Conservation (phyloP, 2,113 vertebrate species). For the Calyptomena viridis region DNA sequence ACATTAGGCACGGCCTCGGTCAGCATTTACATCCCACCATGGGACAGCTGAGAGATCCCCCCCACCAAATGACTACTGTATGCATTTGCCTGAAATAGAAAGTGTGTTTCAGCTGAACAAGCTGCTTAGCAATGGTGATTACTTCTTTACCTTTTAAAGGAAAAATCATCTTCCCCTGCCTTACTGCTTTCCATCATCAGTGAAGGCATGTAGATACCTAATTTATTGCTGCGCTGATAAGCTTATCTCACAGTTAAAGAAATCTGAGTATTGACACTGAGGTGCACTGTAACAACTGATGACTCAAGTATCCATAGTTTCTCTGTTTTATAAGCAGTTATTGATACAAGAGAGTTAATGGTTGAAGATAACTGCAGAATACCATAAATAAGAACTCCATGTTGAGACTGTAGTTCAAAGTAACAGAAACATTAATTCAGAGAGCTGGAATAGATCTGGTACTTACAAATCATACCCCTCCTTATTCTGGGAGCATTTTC, state of each 20-base stretch:
- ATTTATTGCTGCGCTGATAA: background rate
- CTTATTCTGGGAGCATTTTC: background rate
- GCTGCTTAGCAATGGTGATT: background rate
- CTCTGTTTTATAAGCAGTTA: background rate
- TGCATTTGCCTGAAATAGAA: fast-evolving
- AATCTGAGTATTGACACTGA: background rate
- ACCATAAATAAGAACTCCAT: fast-evolving
- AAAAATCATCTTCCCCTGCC: background rate
- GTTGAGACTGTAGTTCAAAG: background rate
- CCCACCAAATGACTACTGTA: background rate
- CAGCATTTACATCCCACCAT: fast-evolving
- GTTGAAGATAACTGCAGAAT: background rate
- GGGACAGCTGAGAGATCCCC: fast-evolving
- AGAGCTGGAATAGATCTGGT: background rate
- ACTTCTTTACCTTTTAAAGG: background rate
- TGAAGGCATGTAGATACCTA: background rate
- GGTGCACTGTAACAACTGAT: background rate
- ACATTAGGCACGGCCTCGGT: fast-evolving
- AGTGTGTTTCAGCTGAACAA: background rate
- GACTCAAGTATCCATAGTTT: background rate
- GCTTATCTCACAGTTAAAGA: background rate
- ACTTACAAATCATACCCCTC: background rate
- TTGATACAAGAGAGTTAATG: background rate
- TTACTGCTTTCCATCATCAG: fast-evolving
- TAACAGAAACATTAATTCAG: background rate